A percentile compares a stretch with the other conserved stretches of the same genome.
phyloP scores from a whole-genome alignment of 2,113 vertebrate genomes.

The Acrocephalus arundinaceus region DNA sequence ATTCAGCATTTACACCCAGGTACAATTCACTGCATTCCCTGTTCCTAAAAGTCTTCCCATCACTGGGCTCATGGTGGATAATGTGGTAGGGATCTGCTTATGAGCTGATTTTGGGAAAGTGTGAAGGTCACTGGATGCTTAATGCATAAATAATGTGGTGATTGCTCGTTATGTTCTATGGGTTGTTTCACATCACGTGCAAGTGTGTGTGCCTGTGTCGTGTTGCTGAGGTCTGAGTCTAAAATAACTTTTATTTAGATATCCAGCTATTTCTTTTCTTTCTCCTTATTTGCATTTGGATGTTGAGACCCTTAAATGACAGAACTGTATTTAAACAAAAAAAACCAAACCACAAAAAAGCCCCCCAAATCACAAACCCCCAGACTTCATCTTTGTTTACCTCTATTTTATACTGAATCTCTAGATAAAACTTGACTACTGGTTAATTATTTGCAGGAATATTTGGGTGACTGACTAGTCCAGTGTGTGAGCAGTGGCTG shows the following conservation, averaged over 20 bases:
- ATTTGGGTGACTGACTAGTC: background rate
- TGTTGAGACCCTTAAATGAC: background rate
- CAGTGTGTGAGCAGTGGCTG: background rate
- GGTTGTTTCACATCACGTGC: background rate
- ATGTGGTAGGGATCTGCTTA: background rate
- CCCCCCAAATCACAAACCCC: fast-evolving
- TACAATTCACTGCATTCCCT: constrained; percentile 26
- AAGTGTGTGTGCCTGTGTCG: background rate
- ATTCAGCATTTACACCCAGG: constrained; percentile 96
- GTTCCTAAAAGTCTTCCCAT: background rate
- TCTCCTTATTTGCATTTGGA: background rate
- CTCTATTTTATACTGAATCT: background rate
- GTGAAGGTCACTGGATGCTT: background rate
- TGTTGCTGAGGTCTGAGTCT: background rate
- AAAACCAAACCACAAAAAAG: fast-evolving
- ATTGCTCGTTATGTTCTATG: background rate
- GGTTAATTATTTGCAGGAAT: background rate
- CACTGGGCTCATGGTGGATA: background rate
- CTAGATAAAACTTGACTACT: background rate
- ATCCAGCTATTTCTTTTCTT: background rate
- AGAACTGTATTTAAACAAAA: background rate
- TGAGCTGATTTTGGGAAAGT: background rate
- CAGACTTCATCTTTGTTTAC: background rate
- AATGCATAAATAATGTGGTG: background rate
- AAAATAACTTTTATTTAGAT: background rate